Evolutionary conservation across 2,888 invertebrate genomes (phyloP), one percentile per base, ranked within the genome.

Genomic region (Atrina japonica): DNA sequence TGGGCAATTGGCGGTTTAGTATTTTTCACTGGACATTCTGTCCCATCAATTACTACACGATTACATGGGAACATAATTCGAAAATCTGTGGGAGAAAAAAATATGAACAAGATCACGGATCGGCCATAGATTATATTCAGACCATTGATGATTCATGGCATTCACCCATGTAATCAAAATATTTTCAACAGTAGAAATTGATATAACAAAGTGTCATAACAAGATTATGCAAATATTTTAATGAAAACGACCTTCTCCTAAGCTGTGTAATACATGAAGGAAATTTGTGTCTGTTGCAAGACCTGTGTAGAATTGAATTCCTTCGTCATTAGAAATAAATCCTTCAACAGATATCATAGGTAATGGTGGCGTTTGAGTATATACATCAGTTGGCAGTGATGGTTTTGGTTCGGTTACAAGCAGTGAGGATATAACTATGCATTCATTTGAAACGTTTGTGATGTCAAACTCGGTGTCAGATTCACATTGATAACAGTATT

Each of bases 11-110:
- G n/a, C 6, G 47, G 18, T 40, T 56, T 53, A 11, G 74, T 67
- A 41, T 75, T 76, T 23, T 72, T 66, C 11, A 75, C 56, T 11
- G 78, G 72, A 49, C 49, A 55, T 60, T 77, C 76, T 16, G 80
- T 81, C 21, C 80, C 80, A 76, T 82, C 78, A 21, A 81, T 40
- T 27, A 80, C 70, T 3, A 80, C 68, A 47, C 81, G 29, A 1
- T 80, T 82, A n/a, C 29, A 49, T 9, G 81, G 80, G 58, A 72
- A 81, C 23, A 75, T 59, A 9, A 11, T 9, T 49, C 66, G 73
- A 61, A 82, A 81, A 61, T 70, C 75, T 43, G 55, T 47, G 58
- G 81, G 80, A 21, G 64, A n/a, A 49, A 71, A 80, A 61, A 61
- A 74, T 21, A 55, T 16, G 3, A n/a, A 81, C 80, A 5, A 75